phyloP scores from a whole-genome alignment of 2,113 vertebrate species.

The Gymnobelideus leadbeateri region DNA sequence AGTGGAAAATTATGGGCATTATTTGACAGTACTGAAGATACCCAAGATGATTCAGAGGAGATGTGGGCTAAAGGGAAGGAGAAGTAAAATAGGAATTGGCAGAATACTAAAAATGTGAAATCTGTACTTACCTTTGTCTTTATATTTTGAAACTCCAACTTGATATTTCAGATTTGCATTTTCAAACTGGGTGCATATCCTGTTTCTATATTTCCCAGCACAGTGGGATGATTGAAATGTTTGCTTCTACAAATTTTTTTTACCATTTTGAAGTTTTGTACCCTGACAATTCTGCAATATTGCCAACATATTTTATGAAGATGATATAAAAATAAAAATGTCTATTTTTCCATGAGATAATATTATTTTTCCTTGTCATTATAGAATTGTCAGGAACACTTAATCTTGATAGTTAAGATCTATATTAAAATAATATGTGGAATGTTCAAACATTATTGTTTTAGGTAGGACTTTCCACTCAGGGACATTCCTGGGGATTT shows the following conservation, averaged over 20 bases:
- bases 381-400: slow-evolving; percentile 15
- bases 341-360: slow-evolving; percentile 20
- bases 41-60: neutral
- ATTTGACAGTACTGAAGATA: neutral
- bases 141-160: neutral
- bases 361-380: neutral
- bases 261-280: neutral
- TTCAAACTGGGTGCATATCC: neutral
- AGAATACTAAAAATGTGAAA: neutral
- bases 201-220: neutral
- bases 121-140: neutral
- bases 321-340: neutral
- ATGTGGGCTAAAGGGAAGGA: neutral
- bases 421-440: neutral
- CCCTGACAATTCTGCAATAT: neutral
- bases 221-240: neutral
- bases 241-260: slow-evolving; percentile 3
- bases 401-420: neutral
- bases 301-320: neutral
- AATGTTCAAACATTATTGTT: neutral
- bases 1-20: neutral
- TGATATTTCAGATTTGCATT: neutral
- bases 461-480: neutral
- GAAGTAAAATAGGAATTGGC: neutral
- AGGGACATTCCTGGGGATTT: slow-evolving; percentile 5